Conservation (phyloP, 2,113 vertebrate genomes). For the Podiceps cristatus region DNA sequence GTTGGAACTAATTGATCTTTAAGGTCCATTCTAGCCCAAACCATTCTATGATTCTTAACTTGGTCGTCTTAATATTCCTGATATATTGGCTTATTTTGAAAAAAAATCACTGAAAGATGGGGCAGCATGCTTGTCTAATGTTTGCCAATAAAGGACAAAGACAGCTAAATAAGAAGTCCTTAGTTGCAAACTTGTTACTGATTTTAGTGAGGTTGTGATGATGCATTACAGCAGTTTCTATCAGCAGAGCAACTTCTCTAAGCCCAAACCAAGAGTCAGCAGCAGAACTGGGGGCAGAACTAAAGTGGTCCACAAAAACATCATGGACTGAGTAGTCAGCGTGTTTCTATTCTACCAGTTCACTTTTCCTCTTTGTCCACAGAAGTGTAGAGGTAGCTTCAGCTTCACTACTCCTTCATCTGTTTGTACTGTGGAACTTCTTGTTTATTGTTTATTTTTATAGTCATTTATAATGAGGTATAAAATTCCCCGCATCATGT, state of each 20-base stretch:
- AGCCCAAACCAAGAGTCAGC: background rate
- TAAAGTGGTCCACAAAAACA: background rate
- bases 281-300: background rate
- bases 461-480: background rate
- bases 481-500: background rate
- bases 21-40: too few species aligned
- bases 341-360: background rate
- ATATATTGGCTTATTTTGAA: background rate
- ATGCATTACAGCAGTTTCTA: background rate
- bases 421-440: background rate
- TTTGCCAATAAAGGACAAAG: background rate
- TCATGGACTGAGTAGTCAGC: background rate
- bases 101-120: background rate
- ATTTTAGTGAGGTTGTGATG: background rate
- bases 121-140: background rate
- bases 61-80: background rate
- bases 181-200: background rate
- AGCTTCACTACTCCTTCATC: background rate
- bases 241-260: background rate
- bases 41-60: background rate
- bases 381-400: background rate
- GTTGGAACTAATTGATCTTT: too few species aligned
- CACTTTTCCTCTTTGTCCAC: background rate
- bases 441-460: background rate
- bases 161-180: background rate